phyloP scores from a whole-genome alignment of 1,140 invertebrate species.

The Drosophila takahashii region DNA sequence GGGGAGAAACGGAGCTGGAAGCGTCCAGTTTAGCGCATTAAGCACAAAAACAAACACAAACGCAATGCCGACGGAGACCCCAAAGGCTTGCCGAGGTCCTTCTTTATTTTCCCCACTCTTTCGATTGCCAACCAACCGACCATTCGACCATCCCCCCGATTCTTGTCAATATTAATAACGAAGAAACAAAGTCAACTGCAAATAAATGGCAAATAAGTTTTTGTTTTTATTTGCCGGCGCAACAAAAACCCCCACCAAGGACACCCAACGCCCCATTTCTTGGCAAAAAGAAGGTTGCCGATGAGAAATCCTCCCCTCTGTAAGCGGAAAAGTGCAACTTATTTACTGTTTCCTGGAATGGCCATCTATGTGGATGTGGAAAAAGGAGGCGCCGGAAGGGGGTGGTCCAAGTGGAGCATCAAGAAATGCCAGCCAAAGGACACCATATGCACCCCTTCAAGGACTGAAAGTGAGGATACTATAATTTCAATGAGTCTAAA shows the following conservation, averaged over 20 bases:
- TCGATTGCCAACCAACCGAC: background rate
- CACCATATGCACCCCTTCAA: constrained; percentile 13
- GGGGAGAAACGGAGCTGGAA: constrained; percentile 7
- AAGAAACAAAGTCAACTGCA: constrained; percentile 65
- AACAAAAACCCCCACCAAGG: constrained; percentile 57
- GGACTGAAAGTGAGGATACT: constrained; percentile 5
- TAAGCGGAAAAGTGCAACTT: constrained; percentile 75
- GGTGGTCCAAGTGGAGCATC: constrained; percentile 4
- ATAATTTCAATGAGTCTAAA: background rate
- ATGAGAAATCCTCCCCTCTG: constrained; percentile 32
- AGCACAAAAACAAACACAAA: constrained; percentile 72
- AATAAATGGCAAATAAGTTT: constrained; percentile 78
- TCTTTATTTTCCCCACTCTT: background rate
- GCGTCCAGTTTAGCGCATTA: constrained; percentile 63
- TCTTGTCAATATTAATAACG: constrained; percentile 74
- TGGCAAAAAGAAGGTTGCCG: constrained; percentile 1
- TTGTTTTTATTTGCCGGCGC: constrained; percentile 67
- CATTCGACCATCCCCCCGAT: background rate
- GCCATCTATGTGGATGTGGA: constrained; percentile 4
- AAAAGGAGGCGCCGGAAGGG: constrained; percentile 8
- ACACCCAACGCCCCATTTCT: constrained; percentile 25
- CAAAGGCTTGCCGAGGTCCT: constrained; percentile 54
- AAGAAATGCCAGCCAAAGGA: constrained; percentile 8
- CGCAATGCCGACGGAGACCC: constrained; percentile 28
- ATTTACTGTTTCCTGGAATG: constrained; percentile 65